Conservation (phyloP, 2,888 invertebrate species). For the Cylloceria caligata region DNA sequence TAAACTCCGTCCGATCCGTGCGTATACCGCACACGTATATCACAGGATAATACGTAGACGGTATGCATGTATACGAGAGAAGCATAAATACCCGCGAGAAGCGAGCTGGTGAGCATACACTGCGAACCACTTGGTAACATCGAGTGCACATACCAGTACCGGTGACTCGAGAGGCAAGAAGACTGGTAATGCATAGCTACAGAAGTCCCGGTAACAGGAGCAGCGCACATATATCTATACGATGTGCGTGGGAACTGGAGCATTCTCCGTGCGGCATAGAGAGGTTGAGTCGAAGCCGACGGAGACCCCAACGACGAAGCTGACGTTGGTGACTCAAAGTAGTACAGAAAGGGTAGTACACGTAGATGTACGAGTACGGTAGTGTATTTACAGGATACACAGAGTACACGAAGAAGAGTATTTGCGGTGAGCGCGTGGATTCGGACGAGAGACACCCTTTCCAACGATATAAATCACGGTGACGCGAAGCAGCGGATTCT, state of each 20-base stretch:
- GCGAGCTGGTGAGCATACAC: constrained; percentile 19
- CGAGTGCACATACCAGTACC: constrained; percentile 37
- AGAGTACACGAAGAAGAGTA: constrained; percentile 59
- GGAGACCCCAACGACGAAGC: constrained; percentile 11
- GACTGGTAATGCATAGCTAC: constrained; percentile 6
- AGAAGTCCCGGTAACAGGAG: constrained; percentile 50
- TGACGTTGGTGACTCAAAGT: constrained; percentile 57
- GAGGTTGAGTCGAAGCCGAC: constrained; percentile 45
- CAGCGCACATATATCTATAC: constrained; percentile 22
- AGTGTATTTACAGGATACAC: constrained; percentile 42
- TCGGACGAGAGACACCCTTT: constrained; percentile 56
- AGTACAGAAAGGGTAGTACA: constrained; percentile 17
- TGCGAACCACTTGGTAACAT: constrained; percentile 41
- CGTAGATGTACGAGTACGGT: constrained; percentile 24
- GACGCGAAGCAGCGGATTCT: constrained; percentile 24
- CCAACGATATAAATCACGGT: constrained; percentile 64
- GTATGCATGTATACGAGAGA: constrained; percentile 24
- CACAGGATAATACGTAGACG: constrained; percentile 10
- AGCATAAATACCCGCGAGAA: constrained; percentile 59
- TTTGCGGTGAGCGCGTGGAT: constrained; percentile 59
- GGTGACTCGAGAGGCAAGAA: background rate
- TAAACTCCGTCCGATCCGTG: constrained; percentile 59
- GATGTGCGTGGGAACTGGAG: constrained; percentile 82
- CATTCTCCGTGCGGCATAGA: constrained; percentile 73
- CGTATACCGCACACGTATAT: constrained; percentile 44